A percentile compares a stretch with the other conserved stretches of the same genome.
phyloP scores from a whole-genome alignment of 2,888 invertebrate species.

The Netelia melanura region DNA sequence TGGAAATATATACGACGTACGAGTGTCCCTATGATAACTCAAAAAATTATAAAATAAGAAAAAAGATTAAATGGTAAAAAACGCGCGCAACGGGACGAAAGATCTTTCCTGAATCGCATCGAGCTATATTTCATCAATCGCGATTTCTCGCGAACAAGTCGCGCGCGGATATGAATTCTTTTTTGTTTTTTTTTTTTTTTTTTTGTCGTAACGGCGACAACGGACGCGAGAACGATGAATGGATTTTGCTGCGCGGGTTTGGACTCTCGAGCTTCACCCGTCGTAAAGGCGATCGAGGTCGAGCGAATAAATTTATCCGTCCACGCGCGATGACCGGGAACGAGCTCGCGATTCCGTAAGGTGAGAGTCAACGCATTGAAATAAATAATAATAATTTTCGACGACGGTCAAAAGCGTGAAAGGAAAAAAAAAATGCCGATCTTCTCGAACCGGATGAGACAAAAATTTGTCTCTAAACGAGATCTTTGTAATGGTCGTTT shows the following conservation, averaged over 20 bases:
- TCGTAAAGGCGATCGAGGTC: constrained; percentile 48
- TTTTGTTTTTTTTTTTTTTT: no score
- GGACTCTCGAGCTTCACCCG: not conserved
- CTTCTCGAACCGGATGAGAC: not conserved
- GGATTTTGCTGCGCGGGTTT: not conserved
- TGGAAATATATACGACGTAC: not conserved
- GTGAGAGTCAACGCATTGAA: constrained; percentile 43
- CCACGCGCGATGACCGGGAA: constrained; percentile 4
- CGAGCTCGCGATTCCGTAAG: constrained; percentile 32
- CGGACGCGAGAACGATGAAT: constrained; percentile 13
- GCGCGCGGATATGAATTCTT: no score
- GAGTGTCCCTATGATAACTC: not conserved
- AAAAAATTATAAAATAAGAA: not conserved
- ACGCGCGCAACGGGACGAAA: not conserved
- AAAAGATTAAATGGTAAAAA: constrained; percentile 9
- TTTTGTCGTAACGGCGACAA: no score
- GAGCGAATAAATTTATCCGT: constrained; percentile 55
- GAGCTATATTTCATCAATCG: not conserved
- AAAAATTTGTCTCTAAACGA: not conserved
- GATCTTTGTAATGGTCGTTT: not conserved
- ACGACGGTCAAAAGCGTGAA: constrained; percentile 4
- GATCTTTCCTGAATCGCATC: no score
- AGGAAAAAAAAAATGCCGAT: not conserved
- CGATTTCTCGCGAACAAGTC: constrained; percentile 10
- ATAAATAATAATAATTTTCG: constrained; percentile 43